Conservation (phyloP, 2,113 vertebrate genomes). For the Heptranchias perlo region DNA sequence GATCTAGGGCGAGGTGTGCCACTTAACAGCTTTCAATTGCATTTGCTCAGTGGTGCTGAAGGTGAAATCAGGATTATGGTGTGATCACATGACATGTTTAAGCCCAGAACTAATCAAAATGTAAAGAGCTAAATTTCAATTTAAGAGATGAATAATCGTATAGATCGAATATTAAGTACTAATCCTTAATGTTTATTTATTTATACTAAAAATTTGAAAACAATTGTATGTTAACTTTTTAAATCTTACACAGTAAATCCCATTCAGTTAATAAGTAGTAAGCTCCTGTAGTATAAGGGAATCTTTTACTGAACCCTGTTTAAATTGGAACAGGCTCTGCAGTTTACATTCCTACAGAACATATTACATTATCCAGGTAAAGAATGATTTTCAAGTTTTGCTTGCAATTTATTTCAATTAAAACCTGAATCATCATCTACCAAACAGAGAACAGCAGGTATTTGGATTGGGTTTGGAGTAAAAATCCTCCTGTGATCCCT, state of each 20-base stretch:
- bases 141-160: background rate
- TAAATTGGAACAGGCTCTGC: background rate
- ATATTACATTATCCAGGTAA: background rate
- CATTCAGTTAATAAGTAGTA: background rate
- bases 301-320: background rate
- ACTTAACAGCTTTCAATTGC: slow-evolving; percentile 46
- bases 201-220: background rate
- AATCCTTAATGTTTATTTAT: background rate
- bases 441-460: background rate
- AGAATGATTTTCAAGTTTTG: background rate
- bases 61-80: slow-evolving; percentile 55
- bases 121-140: background rate
- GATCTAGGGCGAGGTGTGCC: background rate
- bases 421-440: background rate
- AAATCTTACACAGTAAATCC: too few species aligned
- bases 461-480: background rate
- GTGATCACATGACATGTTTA: slow-evolving; percentile 53
- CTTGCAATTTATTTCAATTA: background rate
- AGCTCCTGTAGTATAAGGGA: background rate
- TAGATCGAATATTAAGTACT: background rate
- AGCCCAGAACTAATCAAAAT: background rate
- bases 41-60: slow-evolving; percentile 47
- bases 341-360: background rate
- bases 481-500: slow-evolving; percentile 21
- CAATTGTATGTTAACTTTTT: too few species aligned